Percentiles rank a stretch among this genome's conserved stretches.
These are phyloP conservation scores for Ceratosolen solmsi DNA, from an alignment of 1,140 invertebrate species.

Conservation along the genomic window DNA sequence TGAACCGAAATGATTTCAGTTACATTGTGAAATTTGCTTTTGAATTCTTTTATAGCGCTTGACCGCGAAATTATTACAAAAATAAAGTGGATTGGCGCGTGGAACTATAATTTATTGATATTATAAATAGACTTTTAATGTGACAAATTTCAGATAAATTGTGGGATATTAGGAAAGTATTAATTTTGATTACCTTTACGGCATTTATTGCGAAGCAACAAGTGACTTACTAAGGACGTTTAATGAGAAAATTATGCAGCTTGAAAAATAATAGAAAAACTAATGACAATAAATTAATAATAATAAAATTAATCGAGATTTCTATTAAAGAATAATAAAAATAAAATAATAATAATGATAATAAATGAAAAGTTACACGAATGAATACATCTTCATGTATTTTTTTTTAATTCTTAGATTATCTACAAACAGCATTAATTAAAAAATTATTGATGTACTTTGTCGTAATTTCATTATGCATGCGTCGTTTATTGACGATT, in stretches of 20 bases:
- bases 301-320: too few species aligned
- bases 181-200: not conserved
- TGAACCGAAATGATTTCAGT: not conserved
- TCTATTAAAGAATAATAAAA: conserved; percentile 59
- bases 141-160: not conserved
- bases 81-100: too few species aligned
- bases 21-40: not conserved
- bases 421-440: too few species aligned
- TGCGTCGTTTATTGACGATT: not conserved
- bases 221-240: not conserved
- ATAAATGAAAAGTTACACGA: conserved; percentile 52
- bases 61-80: not conserved
- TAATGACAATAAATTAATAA: too few species aligned
- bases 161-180: not conserved
- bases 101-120: not conserved
- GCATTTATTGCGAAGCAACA: not conserved
- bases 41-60: not conserved
- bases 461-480: too few species aligned
- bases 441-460: too few species aligned
- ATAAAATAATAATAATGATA: conserved; percentile 58
- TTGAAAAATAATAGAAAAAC: too few species aligned
- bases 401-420: too few species aligned
- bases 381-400: too few species aligned
- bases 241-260: not conserved
- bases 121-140: not conserved